Evolutionary conservation across 2,888 invertebrate genomes (phyloP), one percentile per base, ranked within the genome.

Genomic region (Aleiodes alternator): DNA sequence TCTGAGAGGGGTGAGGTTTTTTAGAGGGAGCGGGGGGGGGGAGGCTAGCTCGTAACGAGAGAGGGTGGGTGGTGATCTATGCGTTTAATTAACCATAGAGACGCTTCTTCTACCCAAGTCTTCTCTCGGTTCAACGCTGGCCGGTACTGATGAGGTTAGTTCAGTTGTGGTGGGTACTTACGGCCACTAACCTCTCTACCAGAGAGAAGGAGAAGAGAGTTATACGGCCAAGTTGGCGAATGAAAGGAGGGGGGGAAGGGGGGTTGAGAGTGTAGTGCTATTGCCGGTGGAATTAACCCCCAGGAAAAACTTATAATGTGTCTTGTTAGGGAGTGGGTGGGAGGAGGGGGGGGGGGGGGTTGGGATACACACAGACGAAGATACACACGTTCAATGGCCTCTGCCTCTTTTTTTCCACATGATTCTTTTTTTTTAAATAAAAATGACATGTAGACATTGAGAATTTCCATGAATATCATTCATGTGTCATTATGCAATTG

Each of bases 81-180:
- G 88, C 87, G 87, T 88, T 87, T 88, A 88, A 88, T 88, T 88
- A 88, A 88, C 88, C 87, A 87, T 87, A 87, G 86, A 88, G 87
- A 88, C 84, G 85, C 86, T 86, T 85, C 86, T 86, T 82, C 84
- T 82, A 84, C 51, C 85, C 82, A 82, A 87, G 86, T 87, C 87
- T 79, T 85, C 84, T 86, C 84, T 87, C 85, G 85, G 86, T 84
- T 85, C 82, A 68, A 80, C 82, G 83, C 84, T 81, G 82, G 84
- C 82, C 83, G 80, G 79, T 53, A 79, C 78, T 80, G 80, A 71
- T 81, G 80, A 81, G 79, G 79, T 73, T 73, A 75, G 43, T 43
- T 61, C 61, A 43, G 38, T 61, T 68, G 68, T 66, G 78, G 73
- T 74, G 73, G 73, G 50, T 69, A 51, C 68, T 68, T 31, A 51